Percentiles rank a stretch among this genome's conserved stretches.
Evolutionary conservation across 2,888 invertebrate species (phyloP).

Genomic region (Meandrusa payeni): DNA sequence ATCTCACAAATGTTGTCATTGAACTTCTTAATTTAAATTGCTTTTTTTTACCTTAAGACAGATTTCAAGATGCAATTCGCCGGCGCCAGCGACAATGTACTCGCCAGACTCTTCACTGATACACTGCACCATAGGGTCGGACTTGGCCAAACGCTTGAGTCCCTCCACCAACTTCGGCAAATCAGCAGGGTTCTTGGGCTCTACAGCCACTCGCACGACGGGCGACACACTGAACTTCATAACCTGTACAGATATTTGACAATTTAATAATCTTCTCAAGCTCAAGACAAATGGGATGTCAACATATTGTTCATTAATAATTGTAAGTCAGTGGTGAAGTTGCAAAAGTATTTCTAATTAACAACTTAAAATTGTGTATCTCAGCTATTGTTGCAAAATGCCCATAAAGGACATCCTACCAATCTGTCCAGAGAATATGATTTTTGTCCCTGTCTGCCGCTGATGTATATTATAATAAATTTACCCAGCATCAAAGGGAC

Average conservation of each 20-base stretch:
- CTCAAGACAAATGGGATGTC: no score
- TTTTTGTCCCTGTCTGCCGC: slow-evolving; percentile 74
- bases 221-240: slow-evolving; percentile 99
- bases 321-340: no score
- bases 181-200: slow-evolving; percentile 99
- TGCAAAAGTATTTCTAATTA: no score
- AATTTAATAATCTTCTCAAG: no score
- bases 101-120: slow-evolving; percentile 99
- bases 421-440: slow-evolving; percentile 43
- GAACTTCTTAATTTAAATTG: no score
- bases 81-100: slow-evolving; percentile 99
- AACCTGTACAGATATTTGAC: slow-evolving; percentile 84
- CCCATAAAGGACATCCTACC: slow-evolving; percentile 41
- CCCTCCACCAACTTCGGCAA: slow-evolving; percentile 99
- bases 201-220: slow-evolving; percentile 99
- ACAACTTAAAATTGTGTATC: slow-evolving; percentile 51
- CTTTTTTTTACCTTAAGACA: slow-evolving; percentile 88
- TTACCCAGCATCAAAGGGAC: slow-evolving; percentile 70
- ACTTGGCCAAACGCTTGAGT: slow-evolving; percentile 99
- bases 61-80: slow-evolving; percentile 99
- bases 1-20: no score
- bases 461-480: slow-evolving; percentile 58
- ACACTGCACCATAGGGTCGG: slow-evolving; percentile 99
- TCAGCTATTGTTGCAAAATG: slow-evolving; percentile 47
- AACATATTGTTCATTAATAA: no score